phyloP scores from a whole-genome alignment of 2,113 vertebrate genomes.

The Labrus mixtus region DNA sequence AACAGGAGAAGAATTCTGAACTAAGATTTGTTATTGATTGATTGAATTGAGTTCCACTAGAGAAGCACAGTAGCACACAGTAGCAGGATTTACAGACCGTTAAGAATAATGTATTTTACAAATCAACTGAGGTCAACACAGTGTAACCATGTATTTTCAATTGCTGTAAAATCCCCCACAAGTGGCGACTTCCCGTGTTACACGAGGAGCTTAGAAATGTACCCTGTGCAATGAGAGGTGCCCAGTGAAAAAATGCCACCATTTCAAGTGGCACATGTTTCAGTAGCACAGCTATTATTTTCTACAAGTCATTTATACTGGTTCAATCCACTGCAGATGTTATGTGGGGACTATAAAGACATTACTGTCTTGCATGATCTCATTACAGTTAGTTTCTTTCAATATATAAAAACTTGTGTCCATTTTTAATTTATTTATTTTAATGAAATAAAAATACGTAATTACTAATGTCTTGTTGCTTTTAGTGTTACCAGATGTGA shows the following conservation, averaged over 20 bases:
- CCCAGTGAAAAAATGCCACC: constrained; percentile 60
- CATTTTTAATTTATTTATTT: constrained; percentile 83
- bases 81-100: constrained; percentile 56
- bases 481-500: not conserved
- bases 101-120: constrained; percentile 15
- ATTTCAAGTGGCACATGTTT: constrained; percentile 67
- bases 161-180: constrained; percentile 36
- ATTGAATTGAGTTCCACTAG: constrained; percentile 21
- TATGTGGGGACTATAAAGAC: constrained; percentile 68
- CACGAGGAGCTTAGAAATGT: constrained; percentile 57
- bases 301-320: constrained; percentile 76
- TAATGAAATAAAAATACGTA: constrained; percentile 81
- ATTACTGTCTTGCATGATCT: constrained; percentile 81
- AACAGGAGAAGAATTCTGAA: constrained; percentile 21
- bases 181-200: constrained; percentile 54
- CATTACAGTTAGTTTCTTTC: constrained; percentile 80
- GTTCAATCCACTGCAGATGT: constrained; percentile 69
- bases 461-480: constrained; percentile 71
- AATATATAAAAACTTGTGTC: constrained; percentile 79
- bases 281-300: constrained; percentile 81
- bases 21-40: not conserved
- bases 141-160: constrained; percentile 42
- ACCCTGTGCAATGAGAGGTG: constrained; percentile 50
- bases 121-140: constrained; percentile 39
- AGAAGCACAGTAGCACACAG: constrained; percentile 56